Conservation (phyloP, 2,797 vertebrate genomes). For the Alcedo quadribrachys region DNA sequence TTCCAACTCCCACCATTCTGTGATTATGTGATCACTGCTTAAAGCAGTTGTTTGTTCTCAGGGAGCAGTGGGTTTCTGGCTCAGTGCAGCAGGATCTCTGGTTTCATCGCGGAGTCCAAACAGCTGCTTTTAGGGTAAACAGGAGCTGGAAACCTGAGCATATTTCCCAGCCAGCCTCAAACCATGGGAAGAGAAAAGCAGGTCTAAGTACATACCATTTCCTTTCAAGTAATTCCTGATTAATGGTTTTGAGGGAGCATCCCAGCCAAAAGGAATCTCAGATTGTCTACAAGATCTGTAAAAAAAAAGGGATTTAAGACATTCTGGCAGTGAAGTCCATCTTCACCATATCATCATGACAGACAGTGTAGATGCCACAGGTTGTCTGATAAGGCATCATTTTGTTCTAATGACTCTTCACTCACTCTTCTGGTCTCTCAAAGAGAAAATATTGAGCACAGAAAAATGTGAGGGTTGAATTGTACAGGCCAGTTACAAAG, state of each 20-base stretch:
- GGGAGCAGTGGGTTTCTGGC: background rate
- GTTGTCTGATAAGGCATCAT: background rate
- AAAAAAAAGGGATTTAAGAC: background rate
- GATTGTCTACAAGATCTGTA: background rate
- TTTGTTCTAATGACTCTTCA: background rate
- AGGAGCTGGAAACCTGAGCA: background rate
- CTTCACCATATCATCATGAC: background rate
- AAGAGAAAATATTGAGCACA: background rate
- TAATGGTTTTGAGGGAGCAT: background rate
- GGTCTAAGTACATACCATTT: background rate
- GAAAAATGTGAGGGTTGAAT: background rate
- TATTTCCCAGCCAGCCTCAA: background rate
- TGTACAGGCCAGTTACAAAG: background rate
- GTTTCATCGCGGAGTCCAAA: background rate
- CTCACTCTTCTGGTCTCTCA: background rate
- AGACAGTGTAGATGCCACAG: background rate
- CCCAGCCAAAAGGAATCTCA: background rate
- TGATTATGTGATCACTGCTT: background rate
- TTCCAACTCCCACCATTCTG: no score
- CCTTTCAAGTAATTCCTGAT: background rate
- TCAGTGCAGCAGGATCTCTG: background rate
- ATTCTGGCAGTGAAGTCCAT: background rate
- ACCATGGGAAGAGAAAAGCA: background rate
- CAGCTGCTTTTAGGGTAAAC: background rate
- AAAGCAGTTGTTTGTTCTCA: background rate